Evolutionary conservation across 1,140 invertebrate species (phyloP).

Genomic region (Geopemphigus sp.): DNA sequence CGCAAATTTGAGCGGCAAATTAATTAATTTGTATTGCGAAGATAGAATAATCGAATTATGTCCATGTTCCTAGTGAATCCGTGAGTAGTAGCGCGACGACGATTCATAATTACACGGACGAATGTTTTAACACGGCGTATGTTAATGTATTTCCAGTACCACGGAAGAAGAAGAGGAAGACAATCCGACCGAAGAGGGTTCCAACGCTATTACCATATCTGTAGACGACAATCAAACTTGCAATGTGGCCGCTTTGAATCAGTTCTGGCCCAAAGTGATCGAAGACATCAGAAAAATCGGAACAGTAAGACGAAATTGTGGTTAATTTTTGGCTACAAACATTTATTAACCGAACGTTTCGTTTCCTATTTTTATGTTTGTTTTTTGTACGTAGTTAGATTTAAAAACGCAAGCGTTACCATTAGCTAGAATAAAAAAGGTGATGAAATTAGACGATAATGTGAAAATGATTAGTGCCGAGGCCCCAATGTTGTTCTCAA

Average conservation of each 20-base stretch:
- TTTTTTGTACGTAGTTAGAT: slow-evolving; percentile 65
- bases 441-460: slow-evolving; percentile 99
- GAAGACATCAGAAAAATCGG: slow-evolving; percentile 74
- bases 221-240: slow-evolving; percentile 44
- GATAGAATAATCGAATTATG: neutral
- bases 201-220: slow-evolving; percentile 42
- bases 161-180: slow-evolving; percentile 50
- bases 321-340: neutral
- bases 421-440: slow-evolving; percentile 96
- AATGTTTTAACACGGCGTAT: no score
- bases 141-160: slow-evolving; percentile 14
- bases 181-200: slow-evolving; percentile 35
- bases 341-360: no score
- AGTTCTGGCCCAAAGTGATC: slow-evolving; percentile 76
- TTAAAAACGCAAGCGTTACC: slow-evolving; percentile 90
- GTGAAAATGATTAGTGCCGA: slow-evolving; percentile 99
- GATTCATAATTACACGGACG: no score
- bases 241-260: slow-evolving; percentile 64
- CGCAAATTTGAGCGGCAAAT: slow-evolving; percentile 45
- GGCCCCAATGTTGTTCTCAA: slow-evolving; percentile 94
- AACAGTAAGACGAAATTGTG: slow-evolving; percentile 57
- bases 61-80: slow-evolving; percentile 49
- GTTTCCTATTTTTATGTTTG: slow-evolving; percentile 42
- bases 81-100: slow-evolving; percentile 42
- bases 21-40: neutral